Evolutionary conservation across 2,888 invertebrate species (phyloP).

Genomic region (Horisme vitalbata): DNA sequence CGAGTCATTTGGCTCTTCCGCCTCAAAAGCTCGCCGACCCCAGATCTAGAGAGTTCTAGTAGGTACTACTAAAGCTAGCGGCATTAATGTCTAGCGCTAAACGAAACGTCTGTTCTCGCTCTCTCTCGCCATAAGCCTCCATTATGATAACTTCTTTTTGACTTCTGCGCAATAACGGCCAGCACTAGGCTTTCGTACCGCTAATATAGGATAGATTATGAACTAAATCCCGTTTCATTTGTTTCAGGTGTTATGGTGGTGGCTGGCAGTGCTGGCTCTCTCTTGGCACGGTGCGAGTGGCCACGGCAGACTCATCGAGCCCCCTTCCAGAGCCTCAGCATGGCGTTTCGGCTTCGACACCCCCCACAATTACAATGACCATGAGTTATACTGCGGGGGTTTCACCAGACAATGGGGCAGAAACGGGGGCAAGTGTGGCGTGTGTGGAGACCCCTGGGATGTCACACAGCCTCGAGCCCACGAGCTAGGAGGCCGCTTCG

Average conservation of each 20-base stretch:
- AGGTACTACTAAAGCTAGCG: too few relatives aligned
- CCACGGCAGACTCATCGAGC: conserved; percentile 91
- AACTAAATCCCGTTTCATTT: conserved; percentile 19
- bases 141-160: too few relatives aligned
- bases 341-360: conserved; percentile 95
- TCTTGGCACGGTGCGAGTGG: conserved; percentile 68
- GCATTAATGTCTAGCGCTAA: too few relatives aligned
- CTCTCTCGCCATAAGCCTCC: too few relatives aligned
- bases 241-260: conserved; percentile 69
- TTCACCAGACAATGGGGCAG: conserved; percentile 91
- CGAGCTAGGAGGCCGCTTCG: conserved; percentile 92
- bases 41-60: too few relatives aligned
- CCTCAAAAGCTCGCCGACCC: too few relatives aligned
- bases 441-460: conserved; percentile 94
- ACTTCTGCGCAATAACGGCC: too few relatives aligned
- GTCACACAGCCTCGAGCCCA: conserved; percentile 87
- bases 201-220: too few relatives aligned
- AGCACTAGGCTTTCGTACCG: too few relatives aligned
- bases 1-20: too few relatives aligned
- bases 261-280: conserved; percentile 51
- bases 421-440: conserved; percentile 93
- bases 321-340: conserved; percentile 93
- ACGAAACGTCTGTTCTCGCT: too few relatives aligned
- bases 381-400: conserved; percentile 94
- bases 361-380: conserved; percentile 94